phyloP scores from a whole-genome alignment of 2,888 invertebrate species.

The Eudemis profundana region DNA sequence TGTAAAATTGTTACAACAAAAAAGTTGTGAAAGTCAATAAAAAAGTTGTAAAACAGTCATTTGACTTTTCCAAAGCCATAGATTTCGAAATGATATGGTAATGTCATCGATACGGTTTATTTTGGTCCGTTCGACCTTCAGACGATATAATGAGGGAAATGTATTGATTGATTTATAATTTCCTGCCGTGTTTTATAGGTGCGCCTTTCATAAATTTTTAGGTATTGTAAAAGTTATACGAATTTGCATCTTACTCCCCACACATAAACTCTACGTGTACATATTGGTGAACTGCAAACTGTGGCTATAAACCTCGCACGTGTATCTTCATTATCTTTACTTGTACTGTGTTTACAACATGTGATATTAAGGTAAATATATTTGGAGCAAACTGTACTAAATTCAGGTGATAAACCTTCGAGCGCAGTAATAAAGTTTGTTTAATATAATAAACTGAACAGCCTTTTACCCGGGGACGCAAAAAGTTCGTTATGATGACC shows the following conservation, averaged over 20 bases:
- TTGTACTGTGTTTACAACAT: constrained; percentile 19
- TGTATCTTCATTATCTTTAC: constrained; percentile 24
- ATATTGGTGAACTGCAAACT: background rate
- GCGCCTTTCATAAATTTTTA: constrained; percentile 35
- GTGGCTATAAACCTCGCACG: constrained; percentile 23
- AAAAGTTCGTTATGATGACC: no score
- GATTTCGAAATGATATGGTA: constrained; percentile 35
- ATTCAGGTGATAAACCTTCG: constrained; percentile 23
- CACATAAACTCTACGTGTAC: background rate
- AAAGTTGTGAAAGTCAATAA: background rate
- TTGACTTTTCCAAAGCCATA: constrained; percentile 14
- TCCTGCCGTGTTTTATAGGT: constrained; percentile 47
- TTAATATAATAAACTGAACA: background rate
- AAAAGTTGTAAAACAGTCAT: constrained; percentile 20
- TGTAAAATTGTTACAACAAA: background rate
- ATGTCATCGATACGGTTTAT: constrained; percentile 47
- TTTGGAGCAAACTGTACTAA: constrained; percentile 3
- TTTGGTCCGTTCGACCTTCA: constrained; percentile 53
- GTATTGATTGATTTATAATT: constrained; percentile 59
- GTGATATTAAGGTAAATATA: constrained; percentile 1
- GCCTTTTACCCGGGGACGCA: no score
- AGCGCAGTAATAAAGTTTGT: background rate
- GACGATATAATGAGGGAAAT: constrained; percentile 54
- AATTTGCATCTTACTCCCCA: background rate
- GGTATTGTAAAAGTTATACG: background rate